Evolutionary conservation across 1,140 invertebrate species (phyloP), one percentile per base, ranked within the genome.

Genomic region (Drosophila tristis): DNA sequence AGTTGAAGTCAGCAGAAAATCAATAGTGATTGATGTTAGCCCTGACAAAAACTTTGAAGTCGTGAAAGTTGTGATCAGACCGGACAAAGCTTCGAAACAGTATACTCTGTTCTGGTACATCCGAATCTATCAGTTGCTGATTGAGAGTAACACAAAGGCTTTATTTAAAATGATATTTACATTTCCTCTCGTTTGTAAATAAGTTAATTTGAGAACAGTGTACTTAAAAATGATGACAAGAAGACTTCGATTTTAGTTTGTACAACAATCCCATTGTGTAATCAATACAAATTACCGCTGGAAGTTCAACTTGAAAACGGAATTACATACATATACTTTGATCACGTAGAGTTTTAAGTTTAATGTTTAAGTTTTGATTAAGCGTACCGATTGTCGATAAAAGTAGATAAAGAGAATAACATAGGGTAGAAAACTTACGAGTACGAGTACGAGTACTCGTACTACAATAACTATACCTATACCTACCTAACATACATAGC

Each of bases 331-430:
- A n/a, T n/a, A 58, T 60, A 68, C 45, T 62, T 74, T 39, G 49
- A 75, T 74, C 61, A 48, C 25, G 39, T 73, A 89, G 67, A 57
- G 54, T 61, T 74, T 53, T 89, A 89, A 80, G 79, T 67, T 78
- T 31, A 64, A 73, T 44, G 50, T 55, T 61, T 89, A 89, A 80
- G 74, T 87, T 87, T 2, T 65, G 53, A 53, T 35, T 71, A 87
- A 84, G 79, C 49, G 55, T 84, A 66, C 58, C 64, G 78, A 87
- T 81, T 87, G 78, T 87, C 84, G 82, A 87, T 87, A 74, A 58
- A 49, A 16, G 29, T 57, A 65, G 29, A 61, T 20, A 20, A 57
- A 50, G 5, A 5, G 11, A 43, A 26, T 57, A 48, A 31, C 25
- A 44, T 55, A 45, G 61, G 39, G 31, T 55, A 74, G 74, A 86